Evolutionary conservation across 1,140 invertebrate genomes (phyloP).

Genomic region (Lordiphosa stackelbergi): DNA sequence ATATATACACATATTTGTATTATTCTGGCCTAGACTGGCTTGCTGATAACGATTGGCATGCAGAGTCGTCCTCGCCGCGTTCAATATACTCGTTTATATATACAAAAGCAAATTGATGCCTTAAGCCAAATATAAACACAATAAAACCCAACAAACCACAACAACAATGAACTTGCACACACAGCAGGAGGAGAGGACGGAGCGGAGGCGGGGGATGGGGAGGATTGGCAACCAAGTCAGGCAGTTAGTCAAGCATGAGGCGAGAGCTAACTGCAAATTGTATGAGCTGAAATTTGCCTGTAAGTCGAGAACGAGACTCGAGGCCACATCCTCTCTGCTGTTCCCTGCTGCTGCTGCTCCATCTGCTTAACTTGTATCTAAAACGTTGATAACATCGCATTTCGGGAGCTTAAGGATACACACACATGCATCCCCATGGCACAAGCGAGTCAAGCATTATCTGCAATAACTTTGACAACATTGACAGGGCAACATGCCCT

Average conservation of each 20-base stretch:
- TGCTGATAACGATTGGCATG: constrained; percentile 59
- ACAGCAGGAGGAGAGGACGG: constrained; percentile 6
- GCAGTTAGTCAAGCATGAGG: constrained; percentile 64
- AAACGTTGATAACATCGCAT: constrained; percentile 57
- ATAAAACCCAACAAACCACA: constrained; percentile 73
- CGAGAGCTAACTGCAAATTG: constrained; percentile 68
- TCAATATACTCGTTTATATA: constrained; percentile 25
- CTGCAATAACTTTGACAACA: constrained; percentile 58
- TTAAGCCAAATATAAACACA: constrained; percentile 74
- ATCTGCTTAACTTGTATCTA: constrained; percentile 38
- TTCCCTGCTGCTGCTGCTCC: not conserved
- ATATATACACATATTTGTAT: constrained; percentile 56
- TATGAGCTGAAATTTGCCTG: constrained; percentile 64
- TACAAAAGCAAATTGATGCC: constrained; percentile 66
- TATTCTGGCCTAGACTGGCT: constrained; percentile 60
- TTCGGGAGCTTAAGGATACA: constrained; percentile 37
- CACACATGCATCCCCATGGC: constrained; percentile 18
- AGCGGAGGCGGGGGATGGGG: constrained; percentile 5
- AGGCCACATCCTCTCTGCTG: constrained; percentile 11
- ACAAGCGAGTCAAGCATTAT: constrained; percentile 39
- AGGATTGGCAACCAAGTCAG: constrained; percentile 34
- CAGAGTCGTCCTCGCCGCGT: constrained; percentile 27
- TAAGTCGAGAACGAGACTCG: constrained; percentile 23
- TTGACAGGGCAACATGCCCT: constrained; percentile 30
- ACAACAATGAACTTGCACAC: constrained; percentile 53